phyloP scores from a whole-genome alignment of 2,888 invertebrate species.

The Eristalinus aeneus region DNA sequence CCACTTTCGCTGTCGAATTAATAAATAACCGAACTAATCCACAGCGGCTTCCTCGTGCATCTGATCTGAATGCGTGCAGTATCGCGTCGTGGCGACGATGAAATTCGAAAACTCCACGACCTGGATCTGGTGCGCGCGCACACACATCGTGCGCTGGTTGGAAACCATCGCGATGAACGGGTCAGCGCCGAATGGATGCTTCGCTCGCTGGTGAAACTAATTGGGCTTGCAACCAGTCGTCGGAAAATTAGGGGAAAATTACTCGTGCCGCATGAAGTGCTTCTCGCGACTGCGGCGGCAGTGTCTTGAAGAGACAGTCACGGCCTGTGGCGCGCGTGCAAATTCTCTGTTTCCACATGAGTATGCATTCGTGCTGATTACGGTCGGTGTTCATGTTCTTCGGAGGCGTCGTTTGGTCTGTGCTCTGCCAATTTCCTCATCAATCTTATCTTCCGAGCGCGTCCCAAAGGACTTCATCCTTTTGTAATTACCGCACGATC shows the following conservation, averaged over 20 bases:
- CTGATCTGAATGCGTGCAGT: neutral
- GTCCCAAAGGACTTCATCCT: neutral
- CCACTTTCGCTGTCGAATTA: slow-evolving; percentile 42
- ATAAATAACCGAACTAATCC: slow-evolving; percentile 52
- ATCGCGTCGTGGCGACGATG: neutral
- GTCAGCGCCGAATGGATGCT: neutral
- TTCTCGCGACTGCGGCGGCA: neutral
- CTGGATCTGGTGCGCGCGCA: neutral
- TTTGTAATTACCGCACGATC: slow-evolving; percentile 53
- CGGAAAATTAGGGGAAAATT: neutral
- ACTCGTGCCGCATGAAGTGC: neutral
- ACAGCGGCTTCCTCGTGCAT: slow-evolving; percentile 8
- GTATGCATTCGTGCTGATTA: slow-evolving; percentile 27
- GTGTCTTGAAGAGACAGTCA: slow-evolving; percentile 22
- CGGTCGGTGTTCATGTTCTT: neutral
- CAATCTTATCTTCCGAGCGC: neutral
- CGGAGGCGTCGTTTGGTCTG: neutral
- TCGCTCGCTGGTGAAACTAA: neutral
- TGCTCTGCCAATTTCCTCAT: neutral
- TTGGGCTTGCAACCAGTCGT: neutral
- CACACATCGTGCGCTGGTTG: neutral
- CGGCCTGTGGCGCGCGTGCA: slow-evolving; percentile 55
- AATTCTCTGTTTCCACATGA: slow-evolving; percentile 31
- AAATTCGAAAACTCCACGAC: neutral
- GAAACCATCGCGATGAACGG: neutral